These are phyloP conservation scores for Stictocephala bisonia DNA, from an alignment of 2,888 invertebrate genomes.

Conservation along the genomic window DNA sequence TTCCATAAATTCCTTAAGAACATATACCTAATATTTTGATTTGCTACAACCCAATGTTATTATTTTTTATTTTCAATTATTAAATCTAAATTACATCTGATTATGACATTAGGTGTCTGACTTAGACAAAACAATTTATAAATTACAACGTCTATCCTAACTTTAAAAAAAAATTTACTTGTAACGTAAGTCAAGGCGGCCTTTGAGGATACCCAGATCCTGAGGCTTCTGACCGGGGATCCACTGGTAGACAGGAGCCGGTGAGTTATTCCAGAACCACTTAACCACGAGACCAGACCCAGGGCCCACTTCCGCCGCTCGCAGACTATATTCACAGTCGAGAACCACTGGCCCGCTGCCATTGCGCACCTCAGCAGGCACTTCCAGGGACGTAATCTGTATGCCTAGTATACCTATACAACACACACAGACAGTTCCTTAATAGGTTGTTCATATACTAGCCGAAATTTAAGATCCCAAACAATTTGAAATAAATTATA, in stretches of 20 bases:
- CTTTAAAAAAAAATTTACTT: slow-evolving; percentile 58
- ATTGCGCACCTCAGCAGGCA: slow-evolving; percentile 63
- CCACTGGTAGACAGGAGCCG: slow-evolving; percentile 81
- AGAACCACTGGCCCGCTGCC: slow-evolving; percentile 71
- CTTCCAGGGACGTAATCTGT: slow-evolving; percentile 36
- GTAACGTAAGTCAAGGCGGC: slow-evolving; percentile 71
- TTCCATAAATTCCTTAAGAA: too few species aligned
- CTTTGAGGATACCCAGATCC: slow-evolving; percentile 59
- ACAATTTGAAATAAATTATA: too few species aligned
- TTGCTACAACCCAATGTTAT: too few species aligned
- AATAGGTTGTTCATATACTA: too few species aligned
- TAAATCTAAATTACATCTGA: too few species aligned
- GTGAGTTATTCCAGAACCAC: slow-evolving; percentile 77
- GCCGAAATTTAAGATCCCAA: too few species aligned
- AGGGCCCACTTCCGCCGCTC: slow-evolving; percentile 66
- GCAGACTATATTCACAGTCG: slow-evolving; percentile 77
- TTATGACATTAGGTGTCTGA: too few species aligned
- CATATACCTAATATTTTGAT: too few species aligned
- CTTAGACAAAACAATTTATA: too few species aligned
- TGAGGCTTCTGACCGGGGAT: slow-evolving; percentile 76
- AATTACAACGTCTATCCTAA: too few species aligned
- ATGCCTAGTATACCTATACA: slow-evolving; percentile 3
- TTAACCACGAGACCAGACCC: slow-evolving; percentile 78
- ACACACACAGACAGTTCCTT: too few species aligned
- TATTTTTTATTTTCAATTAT: too few species aligned